Conservation (phyloP, 2,888 invertebrate species). For the Saturnia pavonia region DNA sequence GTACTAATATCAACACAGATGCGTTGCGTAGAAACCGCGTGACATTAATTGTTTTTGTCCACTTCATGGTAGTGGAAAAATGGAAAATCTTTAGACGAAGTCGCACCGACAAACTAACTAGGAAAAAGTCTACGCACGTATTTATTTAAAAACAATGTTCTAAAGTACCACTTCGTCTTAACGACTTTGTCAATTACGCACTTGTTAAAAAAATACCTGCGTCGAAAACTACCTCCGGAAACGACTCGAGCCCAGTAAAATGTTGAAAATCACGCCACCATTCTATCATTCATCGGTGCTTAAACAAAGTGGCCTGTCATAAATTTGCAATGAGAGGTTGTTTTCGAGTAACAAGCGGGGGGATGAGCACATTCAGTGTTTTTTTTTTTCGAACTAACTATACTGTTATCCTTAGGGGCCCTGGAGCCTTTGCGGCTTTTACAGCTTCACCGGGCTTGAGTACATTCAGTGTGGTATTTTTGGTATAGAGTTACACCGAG, state of each 20-base stretch:
- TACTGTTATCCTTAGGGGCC: no score
- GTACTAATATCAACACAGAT: no score
- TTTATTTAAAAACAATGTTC: slow-evolving; percentile 10
- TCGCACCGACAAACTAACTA: background rate
- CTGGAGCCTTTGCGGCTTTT: no score
- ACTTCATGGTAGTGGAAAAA: no score
- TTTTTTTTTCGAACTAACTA: no score
- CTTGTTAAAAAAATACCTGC: slow-evolving; percentile 4
- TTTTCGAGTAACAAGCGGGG: background rate
- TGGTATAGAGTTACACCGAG: background rate
- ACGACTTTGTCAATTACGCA: slow-evolving; percentile 8
- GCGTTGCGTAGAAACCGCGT: no score
- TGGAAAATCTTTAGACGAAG: background rate
- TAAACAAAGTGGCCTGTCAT: background rate
- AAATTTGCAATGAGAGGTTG: background rate
- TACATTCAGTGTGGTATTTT: background rate
- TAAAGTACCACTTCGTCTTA: slow-evolving; percentile 8
- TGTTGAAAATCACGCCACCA: slow-evolving; percentile 1
- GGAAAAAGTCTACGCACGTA: background rate
- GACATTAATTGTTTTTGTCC: no score
- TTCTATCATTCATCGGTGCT: background rate
- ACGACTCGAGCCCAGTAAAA: slow-evolving; percentile 1
- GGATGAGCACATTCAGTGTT: background rate
- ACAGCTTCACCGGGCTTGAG: no score
- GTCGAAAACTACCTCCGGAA: slow-evolving; percentile 3